These are phyloP conservation scores for Blastobasis adustella DNA, from an alignment of 2,888 invertebrate species.

Conservation along the genomic window DNA sequence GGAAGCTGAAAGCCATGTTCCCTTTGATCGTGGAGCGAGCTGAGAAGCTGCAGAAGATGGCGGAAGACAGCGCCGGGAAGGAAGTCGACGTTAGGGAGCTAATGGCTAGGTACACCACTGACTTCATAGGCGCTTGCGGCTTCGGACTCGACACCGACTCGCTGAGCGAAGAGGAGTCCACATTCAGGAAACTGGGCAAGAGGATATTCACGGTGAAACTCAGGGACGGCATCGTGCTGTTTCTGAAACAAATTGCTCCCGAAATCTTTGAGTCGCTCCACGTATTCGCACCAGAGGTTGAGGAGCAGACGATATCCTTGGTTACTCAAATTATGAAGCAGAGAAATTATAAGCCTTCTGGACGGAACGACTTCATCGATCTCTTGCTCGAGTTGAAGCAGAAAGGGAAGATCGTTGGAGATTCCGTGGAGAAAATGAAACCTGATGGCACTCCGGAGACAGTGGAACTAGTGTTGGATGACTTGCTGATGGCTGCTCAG, in stretches of 20 bases:
- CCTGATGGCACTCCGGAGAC: slow-evolving; percentile 5
- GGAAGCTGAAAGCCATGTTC: slow-evolving; percentile 53
- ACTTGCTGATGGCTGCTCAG: slow-evolving; percentile 6
- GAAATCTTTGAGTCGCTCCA: background rate
- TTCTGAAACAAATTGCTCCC: background rate
- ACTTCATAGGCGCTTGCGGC: slow-evolving; percentile 30
- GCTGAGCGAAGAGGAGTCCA: slow-evolving; percentile 23
- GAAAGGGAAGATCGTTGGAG: background rate
- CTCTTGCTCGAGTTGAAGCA: slow-evolving; percentile 29
- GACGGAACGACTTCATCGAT: slow-evolving; percentile 44
- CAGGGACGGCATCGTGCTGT: slow-evolving; percentile 2
- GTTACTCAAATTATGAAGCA: slow-evolving; percentile 1
- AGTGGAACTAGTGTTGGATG: slow-evolving; percentile 10
- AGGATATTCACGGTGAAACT: slow-evolving; percentile 11
- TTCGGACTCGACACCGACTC: slow-evolving; percentile 30
- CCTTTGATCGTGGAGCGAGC: slow-evolving; percentile 49
- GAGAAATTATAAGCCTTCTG: slow-evolving; percentile 10
- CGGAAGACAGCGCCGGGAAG: slow-evolving; percentile 9
- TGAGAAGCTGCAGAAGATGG: slow-evolving; percentile 32
- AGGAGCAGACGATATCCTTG: background rate
- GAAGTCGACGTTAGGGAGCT: slow-evolving; percentile 27
- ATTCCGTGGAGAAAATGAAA: slow-evolving; percentile 9
- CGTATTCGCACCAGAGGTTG: background rate
- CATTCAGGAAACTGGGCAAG: slow-evolving; percentile 21
- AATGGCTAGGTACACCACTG: slow-evolving; percentile 29